Evolutionary conservation across 2,888 invertebrate species (phyloP).

Genomic region (Kryphioiulus occultus): DNA sequence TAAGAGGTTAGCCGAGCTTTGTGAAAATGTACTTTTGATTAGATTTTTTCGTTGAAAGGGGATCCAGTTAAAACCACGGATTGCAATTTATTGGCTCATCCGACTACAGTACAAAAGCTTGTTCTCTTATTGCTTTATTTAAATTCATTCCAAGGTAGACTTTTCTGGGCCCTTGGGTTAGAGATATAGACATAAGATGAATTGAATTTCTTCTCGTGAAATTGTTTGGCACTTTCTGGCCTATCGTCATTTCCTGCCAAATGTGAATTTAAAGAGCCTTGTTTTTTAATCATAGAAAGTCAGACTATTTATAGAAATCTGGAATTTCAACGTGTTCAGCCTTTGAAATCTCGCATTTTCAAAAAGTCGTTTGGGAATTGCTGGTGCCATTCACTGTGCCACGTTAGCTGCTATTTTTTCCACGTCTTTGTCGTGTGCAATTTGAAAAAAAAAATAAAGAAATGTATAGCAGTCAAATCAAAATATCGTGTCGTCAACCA

Average conservation of each 20-base stretch:
- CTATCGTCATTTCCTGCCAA: conserved; percentile 19
- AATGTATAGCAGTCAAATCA: conserved; percentile 24
- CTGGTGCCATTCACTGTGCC: conserved; percentile 10
- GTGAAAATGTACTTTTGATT: not conserved
- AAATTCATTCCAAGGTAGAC: not conserved
- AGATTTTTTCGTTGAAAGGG: not conserved
- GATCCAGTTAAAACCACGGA: not conserved
- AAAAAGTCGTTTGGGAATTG: conserved; percentile 11
- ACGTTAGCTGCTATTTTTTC: not conserved
- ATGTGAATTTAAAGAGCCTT: conserved; percentile 30
- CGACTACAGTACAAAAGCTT: not conserved
- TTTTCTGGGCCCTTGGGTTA: conserved; percentile 12
- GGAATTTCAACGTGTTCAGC: conserved; percentile 15
- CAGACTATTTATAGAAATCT: conserved; percentile 16
- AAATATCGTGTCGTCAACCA: not conserved
- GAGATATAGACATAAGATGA: conserved; percentile 9
- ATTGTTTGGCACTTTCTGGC: conserved; percentile 12
- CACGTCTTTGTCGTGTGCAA: not conserved
- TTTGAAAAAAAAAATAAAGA: not conserved
- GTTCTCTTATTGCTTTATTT: not conserved
- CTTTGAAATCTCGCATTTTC: not conserved
- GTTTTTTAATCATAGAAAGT: not conserved
- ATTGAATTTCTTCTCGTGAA: not conserved
- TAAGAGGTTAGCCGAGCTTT: not conserved
- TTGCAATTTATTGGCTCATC: conserved; percentile 9